Percentiles rank a stretch among this genome's conserved stretches.
These are phyloP conservation scores for Brachymystax lenok DNA, from an alignment of 2,797 vertebrate species.

Conservation along the genomic window DNA sequence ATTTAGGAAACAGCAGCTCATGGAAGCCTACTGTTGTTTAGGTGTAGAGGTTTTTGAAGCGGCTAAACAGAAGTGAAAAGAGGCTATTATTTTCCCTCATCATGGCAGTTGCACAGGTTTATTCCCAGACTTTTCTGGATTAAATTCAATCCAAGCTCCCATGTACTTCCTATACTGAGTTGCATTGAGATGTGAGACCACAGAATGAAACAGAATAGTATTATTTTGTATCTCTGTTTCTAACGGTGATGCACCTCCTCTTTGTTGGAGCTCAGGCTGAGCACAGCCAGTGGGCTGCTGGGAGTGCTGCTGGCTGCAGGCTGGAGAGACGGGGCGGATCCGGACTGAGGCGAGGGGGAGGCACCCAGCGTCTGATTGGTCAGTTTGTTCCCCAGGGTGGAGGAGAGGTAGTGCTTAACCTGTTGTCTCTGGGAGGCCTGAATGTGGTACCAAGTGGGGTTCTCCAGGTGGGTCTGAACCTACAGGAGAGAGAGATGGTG, in stretches of 20 bases:
- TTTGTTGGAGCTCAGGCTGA: conserved; percentile 78
- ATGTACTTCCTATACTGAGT: neutral
- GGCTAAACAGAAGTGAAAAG: too few species aligned
- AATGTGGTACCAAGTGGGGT: conserved; percentile 89
- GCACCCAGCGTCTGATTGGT: conserved; percentile 67
- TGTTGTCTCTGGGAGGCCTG: conserved; percentile 88
- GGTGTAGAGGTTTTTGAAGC: too few species aligned
- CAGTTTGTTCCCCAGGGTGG: conserved; percentile 75
- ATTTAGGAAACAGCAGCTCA: too few species aligned
- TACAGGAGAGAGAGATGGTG: conserved; percentile 37
- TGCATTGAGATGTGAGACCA: too few species aligned
- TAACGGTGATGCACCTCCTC: conserved; percentile 72
- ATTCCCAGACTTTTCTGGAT: too few species aligned
- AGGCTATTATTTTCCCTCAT: too few species aligned
- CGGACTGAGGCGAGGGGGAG: conserved; percentile 51
- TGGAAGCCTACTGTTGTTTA: too few species aligned
- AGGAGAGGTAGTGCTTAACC: conserved; percentile 86
- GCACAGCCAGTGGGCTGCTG: conserved; percentile 75
- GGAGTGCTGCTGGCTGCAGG: conserved; percentile 68
- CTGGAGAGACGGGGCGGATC: conserved; percentile 44
- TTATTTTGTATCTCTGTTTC: too few species aligned
- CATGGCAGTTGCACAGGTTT: too few species aligned
- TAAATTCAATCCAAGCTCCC: too few species aligned
- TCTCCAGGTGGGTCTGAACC: conserved; percentile 90
- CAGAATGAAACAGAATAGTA: too few species aligned